Evolutionary conservation across 35 echinoderm and acorn worm genomes (phyloP), one percentile per base, ranked within the genome.

Genomic region (Amphiura filiformis): DNA sequence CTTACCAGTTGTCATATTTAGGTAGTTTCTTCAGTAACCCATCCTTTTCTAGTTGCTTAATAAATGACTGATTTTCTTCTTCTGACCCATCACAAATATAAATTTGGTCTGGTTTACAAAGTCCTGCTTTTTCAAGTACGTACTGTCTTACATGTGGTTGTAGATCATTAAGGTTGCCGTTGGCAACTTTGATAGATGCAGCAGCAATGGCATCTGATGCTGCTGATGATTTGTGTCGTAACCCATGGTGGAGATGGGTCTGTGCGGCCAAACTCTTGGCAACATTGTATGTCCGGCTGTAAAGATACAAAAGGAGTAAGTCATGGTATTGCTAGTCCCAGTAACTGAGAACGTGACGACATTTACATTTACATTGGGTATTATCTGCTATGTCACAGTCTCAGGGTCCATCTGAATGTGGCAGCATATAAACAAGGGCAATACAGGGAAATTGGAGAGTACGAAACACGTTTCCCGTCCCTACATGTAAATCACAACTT

Each of bases 1-100:
- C 95, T 90, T 61, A 99, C 96, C 96, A 99, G 77, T 99, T 99
- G 17, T 94, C 87, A 39, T 94, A 94, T 92, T 99, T 99, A 31
- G 76, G 87, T 20, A 99, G 87, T 80, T 78, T 80, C 49, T 91
- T 94, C 36, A 99, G 80, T 47, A 93, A 84, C 31, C 93, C 93
- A 32, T 92, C 90, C 22, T 86, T 88, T 52, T 99, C 89, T 56
- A 99, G 37, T 32, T 87, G 75, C 35, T 91, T 36, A 1, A 94
- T 35, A 39, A 94, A 82, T 30, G 88, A 38, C 31, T 83, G 37
- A 57, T 94, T 92, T 78, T 99, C 96, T 61, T 84, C 87, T 61
- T 89, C 86, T 41, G 96, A 88, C 0, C 96, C 96, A 38, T 99
- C 96, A 84, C 96, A 99, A 82, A 99, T 93, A 84, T 99, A 84